Base-by-base conservation (phyloP, 1,140 invertebrate species). In the Galleria mellonella region DNA sequence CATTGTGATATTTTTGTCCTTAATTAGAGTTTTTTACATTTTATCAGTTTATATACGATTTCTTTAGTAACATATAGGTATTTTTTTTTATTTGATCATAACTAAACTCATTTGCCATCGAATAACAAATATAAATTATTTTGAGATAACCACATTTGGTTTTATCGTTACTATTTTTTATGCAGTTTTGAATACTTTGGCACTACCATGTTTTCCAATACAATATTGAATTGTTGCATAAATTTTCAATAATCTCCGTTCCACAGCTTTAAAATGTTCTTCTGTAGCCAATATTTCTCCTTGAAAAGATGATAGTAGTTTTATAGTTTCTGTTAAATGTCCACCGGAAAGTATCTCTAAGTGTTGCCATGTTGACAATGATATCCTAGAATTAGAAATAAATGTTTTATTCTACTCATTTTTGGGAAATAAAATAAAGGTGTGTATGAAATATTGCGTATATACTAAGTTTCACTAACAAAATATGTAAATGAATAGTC, bases 201-300 rank as follows among this genome's bases (percentile, higher is more conserved):
- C 57, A 51, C 88, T 87, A 29, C 88, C 88, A 61, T 88, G 76
- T 63, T 79, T 87, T 17, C 83, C 82, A 51, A 89, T 87, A 73
- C 94, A 96, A 67, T 91, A 89, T 77, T 94, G 90, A 43, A 96
- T 88, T 40, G 92, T 89, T 0, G 92, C 90, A 73, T 92, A 92
- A 44, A 96, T 84, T 43, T 91, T 89, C 35, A 91, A 69, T 30
- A 97, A 67, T 75, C 95, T 86, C 55, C 94, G 77, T 67, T 97
- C 93, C n/a, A 97, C 87, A 11, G 95, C 94, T 63, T 87, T 83
- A 33, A 93, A 90, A 79, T 97, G 94, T 11, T 89, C 86, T n/a
- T 90, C 81, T 4, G 91, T 91, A 4, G 71, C 69, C 5, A 82
- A 40, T 29, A 49, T 65, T 35, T 57, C 62, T 7, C 61, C 61